Base-by-base conservation (phyloP, 2,888 invertebrate species). In the Cerastis rubricosa region DNA sequence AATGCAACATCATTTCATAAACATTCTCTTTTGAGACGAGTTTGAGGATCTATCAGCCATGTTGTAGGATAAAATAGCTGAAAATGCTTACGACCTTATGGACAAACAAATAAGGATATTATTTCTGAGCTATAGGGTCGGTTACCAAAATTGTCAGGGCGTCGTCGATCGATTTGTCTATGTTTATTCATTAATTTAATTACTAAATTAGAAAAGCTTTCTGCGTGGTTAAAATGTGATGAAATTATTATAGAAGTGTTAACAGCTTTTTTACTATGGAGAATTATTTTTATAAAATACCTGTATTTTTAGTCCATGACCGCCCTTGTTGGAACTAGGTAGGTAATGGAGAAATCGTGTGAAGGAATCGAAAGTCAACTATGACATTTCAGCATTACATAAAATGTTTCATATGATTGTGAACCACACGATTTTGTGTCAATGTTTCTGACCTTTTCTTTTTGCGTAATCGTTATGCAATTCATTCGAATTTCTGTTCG, bases 1-100 rank as follows among this genome's bases (percentile, higher is more conserved):
- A 51, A 70, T 66, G 65, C 72, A 72, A 78, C 65, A 49, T 83
- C 59, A 64, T 59, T 57, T 54, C 14, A 49, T 76, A 67, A 71
- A 71, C 66, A 67, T 66, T 63, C 40, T 76, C 12, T 64, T 71
- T 64, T 29, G 45, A 63, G 19, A 77, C 22, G 45, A 22, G 5
- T 61, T 61, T 51, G 9, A 14, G n/a, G 8, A n/a, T 43, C 59
- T 45, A 61, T 35, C 17, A 9, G 12, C 17, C 49, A 40, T 25
- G 19, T 11, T 29, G 40, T 25, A 17, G 43, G 4, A 40, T 25
- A 49, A 35, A 40, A 35, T 6, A 63, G 0, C 12, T 40, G n/a
- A 49, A 40, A 43, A 45, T 29, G 12, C 19, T 25, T 49, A 14
- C 40, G 5, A 49, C 9, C 2, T 17, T 25, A 57, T 1, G 8